phyloP scores from a whole-genome alignment of 2,797 vertebrate genomes.

The Iguana delicatissima region DNA sequence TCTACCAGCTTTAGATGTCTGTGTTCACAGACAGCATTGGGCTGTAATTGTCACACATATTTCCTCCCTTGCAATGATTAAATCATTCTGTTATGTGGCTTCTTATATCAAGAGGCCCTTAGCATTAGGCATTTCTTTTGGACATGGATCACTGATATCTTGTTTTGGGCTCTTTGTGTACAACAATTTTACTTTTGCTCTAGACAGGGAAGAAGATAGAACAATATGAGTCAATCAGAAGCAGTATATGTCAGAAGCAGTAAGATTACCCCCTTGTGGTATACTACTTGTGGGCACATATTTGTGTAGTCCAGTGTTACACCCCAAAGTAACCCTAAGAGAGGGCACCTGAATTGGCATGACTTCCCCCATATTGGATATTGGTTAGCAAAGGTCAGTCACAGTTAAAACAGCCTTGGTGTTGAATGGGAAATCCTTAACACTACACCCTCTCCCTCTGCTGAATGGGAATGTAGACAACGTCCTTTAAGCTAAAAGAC shows the following conservation, averaged over 20 bases:
- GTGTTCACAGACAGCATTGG: not conserved
- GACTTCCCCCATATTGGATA: no score
- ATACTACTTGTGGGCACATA: not conserved
- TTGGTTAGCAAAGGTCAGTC: no score
- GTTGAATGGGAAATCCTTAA: no score
- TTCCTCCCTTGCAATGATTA: not conserved
- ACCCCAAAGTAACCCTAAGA: no score
- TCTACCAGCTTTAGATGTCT: conserved; percentile 20
- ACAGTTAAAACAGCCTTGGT: no score
- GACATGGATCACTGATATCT: not conserved
- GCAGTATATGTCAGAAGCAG: not conserved
- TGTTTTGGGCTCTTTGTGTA: not conserved
- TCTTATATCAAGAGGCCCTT: not conserved
- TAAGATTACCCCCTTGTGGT: not conserved
- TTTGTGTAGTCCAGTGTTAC: not conserved
- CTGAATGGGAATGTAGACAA: no score
- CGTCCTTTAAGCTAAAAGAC: no score
- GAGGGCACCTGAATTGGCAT: no score
- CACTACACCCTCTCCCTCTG: no score
- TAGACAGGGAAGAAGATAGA: not conserved
- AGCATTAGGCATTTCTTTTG: not conserved
- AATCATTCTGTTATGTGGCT: not conserved
- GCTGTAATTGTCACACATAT: not conserved
- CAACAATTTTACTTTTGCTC: not conserved
- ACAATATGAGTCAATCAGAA: not conserved